phyloP scores from a whole-genome alignment of 2,113 vertebrate species.

The Ictidomys tridecemlineatus region DNA sequence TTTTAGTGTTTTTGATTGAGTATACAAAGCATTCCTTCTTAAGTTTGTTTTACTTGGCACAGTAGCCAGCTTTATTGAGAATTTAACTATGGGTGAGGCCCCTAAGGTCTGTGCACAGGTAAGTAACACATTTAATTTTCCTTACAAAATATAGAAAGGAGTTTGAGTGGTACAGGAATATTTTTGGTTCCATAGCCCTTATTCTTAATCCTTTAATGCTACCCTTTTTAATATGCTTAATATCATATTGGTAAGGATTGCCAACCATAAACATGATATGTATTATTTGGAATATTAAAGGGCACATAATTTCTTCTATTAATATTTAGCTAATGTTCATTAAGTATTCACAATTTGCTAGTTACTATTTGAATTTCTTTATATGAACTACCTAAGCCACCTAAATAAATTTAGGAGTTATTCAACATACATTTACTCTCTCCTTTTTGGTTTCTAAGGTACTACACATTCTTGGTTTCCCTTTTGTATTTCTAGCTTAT shows the following conservation, averaged over 20 bases:
- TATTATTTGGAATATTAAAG: background rate
- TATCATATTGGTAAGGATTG: background rate
- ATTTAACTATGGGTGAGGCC: background rate
- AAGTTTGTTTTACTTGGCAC: background rate
- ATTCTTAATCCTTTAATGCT: background rate
- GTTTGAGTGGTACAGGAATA: background rate
- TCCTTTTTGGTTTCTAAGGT: background rate
- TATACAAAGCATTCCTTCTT: background rate
- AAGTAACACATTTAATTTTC: background rate
- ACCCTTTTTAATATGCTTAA: background rate
- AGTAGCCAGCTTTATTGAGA: background rate
- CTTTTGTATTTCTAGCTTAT: background rate
- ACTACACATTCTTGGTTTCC: background rate
- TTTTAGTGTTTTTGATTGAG: background rate
- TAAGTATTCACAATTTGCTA: background rate
- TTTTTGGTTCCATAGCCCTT: background rate
- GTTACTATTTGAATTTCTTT: background rate
- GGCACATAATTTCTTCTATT: background rate
- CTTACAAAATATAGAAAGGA: background rate
- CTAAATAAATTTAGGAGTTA: background rate
- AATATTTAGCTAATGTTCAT: background rate
- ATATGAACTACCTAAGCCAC: background rate
- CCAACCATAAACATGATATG: background rate
- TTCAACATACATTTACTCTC: background rate
- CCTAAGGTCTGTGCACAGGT: background rate